Percentiles rank a stretch among this genome's conserved stretches.
These are phyloP conservation scores for Adela reaumurella DNA, from an alignment of 2,888 invertebrate genomes.

Conservation along the genomic window DNA sequence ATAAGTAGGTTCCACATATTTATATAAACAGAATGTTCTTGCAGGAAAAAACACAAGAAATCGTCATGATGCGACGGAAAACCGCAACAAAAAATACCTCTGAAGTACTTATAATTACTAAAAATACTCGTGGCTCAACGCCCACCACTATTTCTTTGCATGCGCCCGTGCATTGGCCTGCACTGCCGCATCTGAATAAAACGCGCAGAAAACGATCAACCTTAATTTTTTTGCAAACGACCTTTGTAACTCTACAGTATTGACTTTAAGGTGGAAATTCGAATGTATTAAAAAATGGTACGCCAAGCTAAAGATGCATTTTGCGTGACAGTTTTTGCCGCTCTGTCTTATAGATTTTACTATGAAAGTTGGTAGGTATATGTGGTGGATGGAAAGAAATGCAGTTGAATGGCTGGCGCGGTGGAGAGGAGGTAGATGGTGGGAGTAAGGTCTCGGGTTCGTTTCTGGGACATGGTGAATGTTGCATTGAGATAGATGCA, in stretches of 20 bases:
- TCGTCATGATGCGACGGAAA: too few species aligned
- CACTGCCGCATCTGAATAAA: conserved; percentile 27
- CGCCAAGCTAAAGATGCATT: neutral
- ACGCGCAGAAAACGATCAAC: conserved; percentile 20
- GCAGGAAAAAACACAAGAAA: too few species aligned
- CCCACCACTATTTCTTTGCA: conserved; percentile 52
- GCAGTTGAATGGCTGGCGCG: conserved; percentile 8
- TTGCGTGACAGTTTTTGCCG: conserved; percentile 31
- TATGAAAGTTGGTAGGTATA: conserved; percentile 55
- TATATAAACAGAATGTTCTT: too few species aligned
- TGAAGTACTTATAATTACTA: too few species aligned
- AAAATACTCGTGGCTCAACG: too few species aligned
- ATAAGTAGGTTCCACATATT: too few species aligned
- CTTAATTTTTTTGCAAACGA: neutral
- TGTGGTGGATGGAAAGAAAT: conserved; percentile 53
- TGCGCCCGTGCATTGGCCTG: conserved; percentile 56
- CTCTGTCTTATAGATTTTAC: conserved; percentile 50
- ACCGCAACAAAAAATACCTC: too few species aligned
- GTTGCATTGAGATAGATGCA: conserved; percentile 19
- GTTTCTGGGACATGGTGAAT: conserved; percentile 49
- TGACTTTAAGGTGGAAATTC: too few species aligned
- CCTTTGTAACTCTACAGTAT: too few species aligned
- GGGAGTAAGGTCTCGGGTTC: conserved; percentile 28
- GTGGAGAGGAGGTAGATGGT: conserved; percentile 23
- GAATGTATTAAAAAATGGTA: too few species aligned